These are phyloP conservation scores for Mylabris sibirica DNA, from an alignment of 2,888 invertebrate species.

Conservation along the genomic window DNA sequence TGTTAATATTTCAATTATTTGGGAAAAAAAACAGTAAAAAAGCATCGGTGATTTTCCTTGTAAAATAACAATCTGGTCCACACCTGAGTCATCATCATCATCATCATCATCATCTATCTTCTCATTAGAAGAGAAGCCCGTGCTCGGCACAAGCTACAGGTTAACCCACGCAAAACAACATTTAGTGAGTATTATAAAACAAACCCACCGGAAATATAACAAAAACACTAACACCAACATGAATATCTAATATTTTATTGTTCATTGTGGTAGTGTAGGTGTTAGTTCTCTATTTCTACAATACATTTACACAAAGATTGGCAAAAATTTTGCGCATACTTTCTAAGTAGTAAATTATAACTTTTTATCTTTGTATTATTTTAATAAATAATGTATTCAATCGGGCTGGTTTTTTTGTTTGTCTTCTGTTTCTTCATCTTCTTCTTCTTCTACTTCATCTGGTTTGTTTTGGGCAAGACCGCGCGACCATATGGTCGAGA, in stretches of 20 bases:
- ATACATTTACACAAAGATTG: no score
- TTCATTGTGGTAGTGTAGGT: not conserved
- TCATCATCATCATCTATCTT: conserved; percentile 21
- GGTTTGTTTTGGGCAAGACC: conserved; percentile 25
- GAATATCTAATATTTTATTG: conserved; percentile 40
- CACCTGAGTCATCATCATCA: conserved; percentile 20
- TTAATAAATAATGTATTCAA: conserved; percentile 30
- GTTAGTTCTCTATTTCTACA: not conserved
- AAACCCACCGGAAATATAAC: conserved; percentile 54
- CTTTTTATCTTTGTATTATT: conserved; percentile 7
- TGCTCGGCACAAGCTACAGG: conserved; percentile 51
- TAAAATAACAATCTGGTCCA: conserved; percentile 16
- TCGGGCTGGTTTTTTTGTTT: conserved; percentile 16
- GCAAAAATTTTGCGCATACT: conserved; percentile 12
- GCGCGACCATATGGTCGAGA: conserved; percentile 38
- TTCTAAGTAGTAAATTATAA: conserved; percentile 26
- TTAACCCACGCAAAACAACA: conserved; percentile 52
- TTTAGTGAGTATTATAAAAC: conserved; percentile 50
- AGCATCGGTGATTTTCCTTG: not conserved
- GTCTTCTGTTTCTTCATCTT: no score
- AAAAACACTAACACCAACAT: conserved; percentile 34
- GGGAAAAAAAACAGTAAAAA: not conserved
- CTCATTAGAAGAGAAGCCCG: conserved; percentile 44
- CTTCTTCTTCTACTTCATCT: no score
- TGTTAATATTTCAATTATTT: not conserved